Conservation (phyloP, 2,113 vertebrate genomes). For the Gavia stellata region DNA sequence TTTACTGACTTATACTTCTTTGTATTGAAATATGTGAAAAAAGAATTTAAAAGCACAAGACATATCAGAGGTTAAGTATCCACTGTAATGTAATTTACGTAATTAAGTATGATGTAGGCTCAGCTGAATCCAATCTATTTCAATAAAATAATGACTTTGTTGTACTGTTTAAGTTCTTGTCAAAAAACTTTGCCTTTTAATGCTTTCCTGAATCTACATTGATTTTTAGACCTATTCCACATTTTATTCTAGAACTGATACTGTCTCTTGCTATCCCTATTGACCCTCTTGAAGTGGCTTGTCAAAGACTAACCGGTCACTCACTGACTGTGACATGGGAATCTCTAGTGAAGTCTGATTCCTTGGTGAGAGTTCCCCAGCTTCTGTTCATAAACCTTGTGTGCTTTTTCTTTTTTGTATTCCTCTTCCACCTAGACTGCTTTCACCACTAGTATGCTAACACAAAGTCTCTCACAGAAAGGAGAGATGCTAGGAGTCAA, state of each 20-base stretch:
- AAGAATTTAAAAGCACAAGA: neutral
- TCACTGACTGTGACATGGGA: rapidly evolving
- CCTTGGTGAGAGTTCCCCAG: neutral
- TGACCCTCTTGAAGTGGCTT: neutral
- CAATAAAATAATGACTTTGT: neutral
- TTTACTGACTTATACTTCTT: neutral
- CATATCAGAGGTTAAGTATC: neutral
- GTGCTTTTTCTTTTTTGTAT: neutral
- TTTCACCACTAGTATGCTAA: neutral
- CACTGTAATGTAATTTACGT: neutral
- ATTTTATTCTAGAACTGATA: neutral
- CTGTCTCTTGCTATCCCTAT: neutral
- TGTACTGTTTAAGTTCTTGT: neutral
- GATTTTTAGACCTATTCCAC: neutral
- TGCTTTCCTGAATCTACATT: neutral
- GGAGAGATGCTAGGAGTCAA: neutral
- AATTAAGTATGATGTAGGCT: neutral
- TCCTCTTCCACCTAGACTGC: neutral
- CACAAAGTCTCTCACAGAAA: neutral
- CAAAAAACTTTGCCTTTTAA: neutral
- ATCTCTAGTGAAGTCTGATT: neutral
- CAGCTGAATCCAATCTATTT: neutral
- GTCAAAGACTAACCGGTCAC: neutral
- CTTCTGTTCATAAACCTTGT: neutral
- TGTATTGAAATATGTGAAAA: neutral